A percentile compares a stretch with the other conserved stretches of the same genome.
phyloP scores from a whole-genome alignment of 2,888 invertebrate genomes.

The Drosophila atripex region DNA sequence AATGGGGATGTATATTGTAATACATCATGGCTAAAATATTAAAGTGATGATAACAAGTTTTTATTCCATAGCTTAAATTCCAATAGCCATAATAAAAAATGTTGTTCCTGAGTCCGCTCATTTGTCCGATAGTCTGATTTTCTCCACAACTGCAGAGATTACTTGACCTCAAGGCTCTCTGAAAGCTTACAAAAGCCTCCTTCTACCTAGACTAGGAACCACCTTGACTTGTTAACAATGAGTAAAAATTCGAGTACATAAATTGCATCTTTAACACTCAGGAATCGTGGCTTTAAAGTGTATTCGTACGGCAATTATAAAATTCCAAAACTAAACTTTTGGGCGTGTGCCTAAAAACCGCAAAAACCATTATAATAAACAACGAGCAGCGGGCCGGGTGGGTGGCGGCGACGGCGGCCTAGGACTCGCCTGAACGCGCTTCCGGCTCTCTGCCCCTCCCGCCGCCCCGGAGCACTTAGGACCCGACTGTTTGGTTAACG shows the following conservation, averaged over 20 bases:
- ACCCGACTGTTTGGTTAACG: conserved; percentile 67
- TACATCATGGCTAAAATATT: not conserved
- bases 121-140: too few species aligned
- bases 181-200: too few species aligned
- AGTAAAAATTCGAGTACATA: not conserved
- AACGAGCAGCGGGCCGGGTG: conserved; percentile 45
- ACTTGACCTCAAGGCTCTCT: too few species aligned
- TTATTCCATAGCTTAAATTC: too few species aligned
- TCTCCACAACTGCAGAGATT: too few species aligned
- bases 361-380: conserved; percentile 78
- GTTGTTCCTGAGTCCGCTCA: too few species aligned
- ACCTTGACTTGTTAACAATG: not conserved
- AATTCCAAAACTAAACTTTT: conserved; percentile 49
- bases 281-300: conserved; percentile 11
- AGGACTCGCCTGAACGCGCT: conserved; percentile 51
- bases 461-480: conserved; percentile 60
- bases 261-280: conserved; percentile 10
- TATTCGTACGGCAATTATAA: conserved; percentile 60
- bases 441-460: conserved; percentile 51
- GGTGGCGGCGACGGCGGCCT: conserved; percentile 9
- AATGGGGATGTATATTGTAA: not conserved
- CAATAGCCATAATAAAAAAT: too few species aligned
- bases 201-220: too few species aligned
- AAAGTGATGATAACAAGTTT: too few species aligned
- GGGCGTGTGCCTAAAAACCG: conserved; percentile 52